A percentile compares a stretch with the other conserved stretches of the same genome.
phyloP scores from a whole-genome alignment of 2,113 vertebrate genomes.

The Ciconia boyciana region DNA sequence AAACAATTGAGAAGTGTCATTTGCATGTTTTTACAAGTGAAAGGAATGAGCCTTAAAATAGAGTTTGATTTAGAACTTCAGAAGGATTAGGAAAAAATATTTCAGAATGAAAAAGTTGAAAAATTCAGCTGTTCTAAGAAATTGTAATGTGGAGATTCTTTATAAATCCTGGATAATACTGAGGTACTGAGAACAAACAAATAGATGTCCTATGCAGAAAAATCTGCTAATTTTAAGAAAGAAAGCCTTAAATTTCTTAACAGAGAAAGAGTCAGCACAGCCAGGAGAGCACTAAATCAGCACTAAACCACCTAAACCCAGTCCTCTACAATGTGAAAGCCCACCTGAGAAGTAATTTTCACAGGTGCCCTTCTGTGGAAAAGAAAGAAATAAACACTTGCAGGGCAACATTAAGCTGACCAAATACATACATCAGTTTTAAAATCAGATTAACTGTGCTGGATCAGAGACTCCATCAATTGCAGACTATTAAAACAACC shows the following conservation, averaged over 20 bases:
- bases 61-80: neutral
- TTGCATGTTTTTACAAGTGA: slow-evolving; percentile 38
- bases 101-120: neutral
- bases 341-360: neutral
- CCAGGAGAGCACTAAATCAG: neutral
- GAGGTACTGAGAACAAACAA: neutral
- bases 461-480: neutral
- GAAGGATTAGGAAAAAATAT: neutral
- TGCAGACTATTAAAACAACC: neutral
- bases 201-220: neutral
- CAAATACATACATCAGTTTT: neutral
- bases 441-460: neutral
- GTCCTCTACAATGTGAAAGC: neutral
- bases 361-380: neutral
- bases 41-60: slow-evolving; percentile 4
- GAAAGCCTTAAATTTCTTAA: neutral
- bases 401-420: neutral
- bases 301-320: neutral
- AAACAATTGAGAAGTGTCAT: slow-evolving; percentile 8
- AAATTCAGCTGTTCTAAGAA: slow-evolving; percentile 11
- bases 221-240: neutral
- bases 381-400: neutral
- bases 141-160: neutral
- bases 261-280: neutral
- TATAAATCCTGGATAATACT: neutral